Percentiles rank a stretch among this genome's conserved stretches.
These are phyloP conservation scores for Xenus cinereus DNA, from an alignment of 2,113 vertebrate genomes.

Conservation along the genomic window DNA sequence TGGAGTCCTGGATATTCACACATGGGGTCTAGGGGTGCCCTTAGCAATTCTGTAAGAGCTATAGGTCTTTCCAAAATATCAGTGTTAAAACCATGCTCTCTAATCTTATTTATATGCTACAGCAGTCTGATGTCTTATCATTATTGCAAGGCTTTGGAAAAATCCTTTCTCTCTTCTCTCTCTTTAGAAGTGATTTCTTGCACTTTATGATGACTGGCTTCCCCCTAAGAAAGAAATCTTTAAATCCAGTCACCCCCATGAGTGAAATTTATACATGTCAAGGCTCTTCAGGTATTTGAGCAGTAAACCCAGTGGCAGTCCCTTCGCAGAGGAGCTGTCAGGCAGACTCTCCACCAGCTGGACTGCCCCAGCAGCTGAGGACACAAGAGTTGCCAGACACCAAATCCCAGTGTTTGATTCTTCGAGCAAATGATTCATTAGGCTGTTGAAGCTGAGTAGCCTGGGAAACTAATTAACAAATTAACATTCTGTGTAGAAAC, in stretches of 20 bases:
- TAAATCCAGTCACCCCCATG: background rate
- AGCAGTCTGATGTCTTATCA: background rate
- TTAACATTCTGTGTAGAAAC: background rate
- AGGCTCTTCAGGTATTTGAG: background rate
- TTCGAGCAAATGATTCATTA: background rate
- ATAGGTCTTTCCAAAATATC: background rate
- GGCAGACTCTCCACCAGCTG: background rate
- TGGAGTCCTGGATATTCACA: background rate
- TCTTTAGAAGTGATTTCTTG: background rate
- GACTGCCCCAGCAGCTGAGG: background rate
- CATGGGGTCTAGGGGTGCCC: background rate
- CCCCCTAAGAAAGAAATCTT: background rate
- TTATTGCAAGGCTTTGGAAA: background rate
- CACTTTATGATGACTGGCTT: background rate
- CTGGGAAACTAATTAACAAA: constrained; percentile 57
- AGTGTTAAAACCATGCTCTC: background rate
- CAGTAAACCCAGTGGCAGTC: background rate
- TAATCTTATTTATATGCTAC: background rate
- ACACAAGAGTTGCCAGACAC: background rate
- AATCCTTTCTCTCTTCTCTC: background rate
- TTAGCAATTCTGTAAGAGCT: background rate
- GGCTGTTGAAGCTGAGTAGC: constrained; percentile 16
- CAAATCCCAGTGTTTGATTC: constrained; percentile 8
- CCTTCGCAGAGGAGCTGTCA: background rate
- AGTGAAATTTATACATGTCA: background rate